Base-by-base conservation (phyloP, 2,113 vertebrate species). In the Cyphomyrus discorhynchus region DNA sequence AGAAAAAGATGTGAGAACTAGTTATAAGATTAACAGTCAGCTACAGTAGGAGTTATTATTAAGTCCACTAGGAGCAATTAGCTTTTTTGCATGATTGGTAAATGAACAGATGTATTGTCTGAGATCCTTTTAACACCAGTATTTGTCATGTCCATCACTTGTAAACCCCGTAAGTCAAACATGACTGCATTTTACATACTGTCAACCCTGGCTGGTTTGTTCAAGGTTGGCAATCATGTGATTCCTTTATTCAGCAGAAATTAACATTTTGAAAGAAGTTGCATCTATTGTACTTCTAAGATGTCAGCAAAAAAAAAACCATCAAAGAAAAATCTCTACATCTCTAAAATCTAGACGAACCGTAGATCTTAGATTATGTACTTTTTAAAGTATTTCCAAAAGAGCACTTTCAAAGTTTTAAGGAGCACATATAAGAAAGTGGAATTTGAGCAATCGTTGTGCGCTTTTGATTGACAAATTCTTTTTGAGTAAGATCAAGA, bases 391-490 rank as follows among this genome's bases (percentile, higher is more conserved):
- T 52, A 50, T 39, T 89, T 53, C 42, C 4, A 62, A 52, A 90
- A 86, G 46, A 87, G 15, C 3, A 74, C 9, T 39, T 49, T 70
- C 24, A 70, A 90, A 86, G n/a, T 70, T 39, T 70, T 47, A n/a
- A 31, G 19, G 84, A 80, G 58, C 46, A 74, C 31, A 87, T 27
- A 80, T 53, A 89, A 90, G 58, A 87, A 80, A 50, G 82, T 3
- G 39, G 31, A 21, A 66, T 50, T 70, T 86, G 45, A 87, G 42
- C 49, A 86, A 74, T 27, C 42, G 8, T 50, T 11, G 27, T 24
- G 24, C 27, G 47, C 83, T 74, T 90, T 66, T 62, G 45, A 62
- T 45, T 47, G 27, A 19, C 53, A 89, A 58, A 47, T 84, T n/a
- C 5, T 70, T 70, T 70, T 31, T 70, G 27, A 4, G 62, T 70